Percentiles rank a stretch among this genome's conserved stretches.
Conservation (phyloP, 1,140 invertebrate genomes). For the Lysiphlebus fabarum region DNA sequence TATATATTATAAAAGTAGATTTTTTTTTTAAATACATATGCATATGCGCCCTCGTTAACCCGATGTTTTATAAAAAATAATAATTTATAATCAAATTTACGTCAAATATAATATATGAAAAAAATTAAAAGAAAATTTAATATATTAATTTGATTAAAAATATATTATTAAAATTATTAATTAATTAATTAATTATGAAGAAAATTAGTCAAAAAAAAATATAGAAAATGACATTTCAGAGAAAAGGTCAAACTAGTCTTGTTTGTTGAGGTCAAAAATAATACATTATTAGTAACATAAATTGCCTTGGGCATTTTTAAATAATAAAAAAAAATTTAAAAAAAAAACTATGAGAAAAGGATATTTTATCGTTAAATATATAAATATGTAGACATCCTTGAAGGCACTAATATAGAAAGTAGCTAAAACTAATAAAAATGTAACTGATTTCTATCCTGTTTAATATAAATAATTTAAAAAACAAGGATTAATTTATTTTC, state of each 20-base stretch:
- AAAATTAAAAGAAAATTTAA: background rate
- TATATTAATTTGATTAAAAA: too few species aligned
- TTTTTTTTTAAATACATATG: slow-evolving; percentile 9
- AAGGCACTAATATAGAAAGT: slow-evolving; percentile 8
- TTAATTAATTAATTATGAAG: too few species aligned
- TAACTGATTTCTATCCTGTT: too few species aligned
- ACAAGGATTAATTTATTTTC: too few species aligned
- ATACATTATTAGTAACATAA: background rate
- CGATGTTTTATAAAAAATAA: background rate
- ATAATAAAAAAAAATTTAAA: background rate
- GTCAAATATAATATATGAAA: background rate
- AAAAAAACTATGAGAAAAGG: background rate
- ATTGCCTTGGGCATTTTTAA: background rate
- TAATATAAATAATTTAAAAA: too few species aligned
- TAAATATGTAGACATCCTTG: slow-evolving; percentile 11
- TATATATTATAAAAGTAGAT: slow-evolving; percentile 28
- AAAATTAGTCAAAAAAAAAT: background rate
- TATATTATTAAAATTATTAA: too few species aligned
- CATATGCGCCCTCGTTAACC: slow-evolving; percentile 36
- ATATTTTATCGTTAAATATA: background rate
- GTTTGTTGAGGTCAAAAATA: background rate
- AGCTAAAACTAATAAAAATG: background rate
- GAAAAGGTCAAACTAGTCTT: slow-evolving; percentile 4
- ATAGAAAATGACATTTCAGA: background rate
- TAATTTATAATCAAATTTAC: slow-evolving; percentile 1